Evolutionary conservation across 2,888 invertebrate genomes (phyloP).

Genomic region (Sicus ferrugineus): DNA sequence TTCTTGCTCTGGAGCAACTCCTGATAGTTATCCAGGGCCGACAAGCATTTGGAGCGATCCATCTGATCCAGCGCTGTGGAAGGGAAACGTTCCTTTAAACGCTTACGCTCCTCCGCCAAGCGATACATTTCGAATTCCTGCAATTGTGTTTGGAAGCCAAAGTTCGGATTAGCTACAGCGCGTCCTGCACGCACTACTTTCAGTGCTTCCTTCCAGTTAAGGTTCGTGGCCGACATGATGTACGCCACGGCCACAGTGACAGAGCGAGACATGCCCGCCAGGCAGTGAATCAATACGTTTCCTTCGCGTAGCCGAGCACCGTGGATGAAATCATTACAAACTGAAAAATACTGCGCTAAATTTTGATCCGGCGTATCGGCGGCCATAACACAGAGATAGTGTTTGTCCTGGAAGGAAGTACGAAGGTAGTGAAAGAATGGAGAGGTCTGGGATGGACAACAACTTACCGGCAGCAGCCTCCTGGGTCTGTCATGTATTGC

Average conservation of each 20-base stretch:
- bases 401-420: slow-evolving; percentile 79
- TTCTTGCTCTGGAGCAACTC: slow-evolving; percentile 79
- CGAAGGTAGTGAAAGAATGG: background rate
- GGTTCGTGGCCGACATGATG: slow-evolving; percentile 90
- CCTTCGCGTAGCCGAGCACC: slow-evolving; percentile 88
- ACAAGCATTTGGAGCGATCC: slow-evolving; percentile 78
- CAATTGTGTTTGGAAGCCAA: slow-evolving; percentile 93
- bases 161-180: slow-evolving; percentile 93
- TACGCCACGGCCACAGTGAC: slow-evolving; percentile 96
- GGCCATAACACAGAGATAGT: slow-evolving; percentile 94
- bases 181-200: slow-evolving; percentile 93
- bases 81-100: slow-evolving; percentile 85
- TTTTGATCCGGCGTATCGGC: slow-evolving; percentile 96
- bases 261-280: slow-evolving; percentile 96
- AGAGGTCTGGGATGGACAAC: background rate
- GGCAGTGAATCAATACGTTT: slow-evolving; percentile 91
- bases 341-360: slow-evolving; percentile 88
- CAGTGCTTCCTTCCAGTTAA: slow-evolving; percentile 91
- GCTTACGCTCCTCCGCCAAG: slow-evolving; percentile 82
- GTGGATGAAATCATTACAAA: slow-evolving; percentile 97
- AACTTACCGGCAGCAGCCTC: slow-evolving; percentile 81
- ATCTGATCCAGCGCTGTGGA: slow-evolving; percentile 76
- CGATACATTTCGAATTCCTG: slow-evolving; percentile 87
- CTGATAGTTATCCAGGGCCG: slow-evolving; percentile 85
- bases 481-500: slow-evolving; percentile 95